These are phyloP conservation scores for Irena cyanogastra DNA, from an alignment of 2,113 vertebrate species.

Conservation along the genomic window DNA sequence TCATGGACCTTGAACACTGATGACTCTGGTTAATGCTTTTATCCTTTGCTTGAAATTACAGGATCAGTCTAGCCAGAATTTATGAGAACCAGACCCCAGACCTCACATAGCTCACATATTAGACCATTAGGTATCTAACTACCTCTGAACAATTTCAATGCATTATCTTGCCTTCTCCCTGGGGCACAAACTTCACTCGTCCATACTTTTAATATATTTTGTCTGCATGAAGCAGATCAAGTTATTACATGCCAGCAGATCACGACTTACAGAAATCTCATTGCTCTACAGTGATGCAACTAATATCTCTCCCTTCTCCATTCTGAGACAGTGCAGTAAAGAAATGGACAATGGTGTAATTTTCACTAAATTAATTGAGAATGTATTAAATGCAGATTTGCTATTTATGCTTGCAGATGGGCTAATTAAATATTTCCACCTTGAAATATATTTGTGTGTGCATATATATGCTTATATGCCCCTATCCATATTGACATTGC, in stretches of 20 bases:
- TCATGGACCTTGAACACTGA: slow-evolving; percentile 79
- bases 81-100: slow-evolving; percentile 86
- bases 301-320: slow-evolving; percentile 59
- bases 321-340: slow-evolving; percentile 20
- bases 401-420: slow-evolving; percentile 43
- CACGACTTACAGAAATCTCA: slow-evolving; percentile 79
- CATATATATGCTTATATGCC: background rate
- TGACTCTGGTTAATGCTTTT: slow-evolving; percentile 80
- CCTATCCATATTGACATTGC: background rate
- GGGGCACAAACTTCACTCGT: slow-evolving; percentile 83
- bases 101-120: slow-evolving; percentile 85
- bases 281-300: slow-evolving; percentile 65
- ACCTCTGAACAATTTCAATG: slow-evolving; percentile 86
- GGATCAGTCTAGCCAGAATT: slow-evolving; percentile 87
- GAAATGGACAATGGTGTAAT: slow-evolving; percentile 46
- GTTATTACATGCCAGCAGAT: slow-evolving; percentile 80
- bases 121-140: slow-evolving; percentile 89
- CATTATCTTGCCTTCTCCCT: slow-evolving; percentile 84
- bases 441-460: background rate
- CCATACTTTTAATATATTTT: slow-evolving; percentile 89
- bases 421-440: slow-evolving; percentile 65
- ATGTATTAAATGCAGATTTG: slow-evolving; percentile 6
- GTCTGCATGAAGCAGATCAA: slow-evolving; percentile 82
- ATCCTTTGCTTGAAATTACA: slow-evolving; percentile 85
- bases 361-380: slow-evolving; percentile 60